Percentiles rank a stretch among this genome's conserved stretches.
Evolutionary conservation across 1,140 invertebrate genomes (phyloP).

Genomic region (Adoxophyes honmai): DNA sequence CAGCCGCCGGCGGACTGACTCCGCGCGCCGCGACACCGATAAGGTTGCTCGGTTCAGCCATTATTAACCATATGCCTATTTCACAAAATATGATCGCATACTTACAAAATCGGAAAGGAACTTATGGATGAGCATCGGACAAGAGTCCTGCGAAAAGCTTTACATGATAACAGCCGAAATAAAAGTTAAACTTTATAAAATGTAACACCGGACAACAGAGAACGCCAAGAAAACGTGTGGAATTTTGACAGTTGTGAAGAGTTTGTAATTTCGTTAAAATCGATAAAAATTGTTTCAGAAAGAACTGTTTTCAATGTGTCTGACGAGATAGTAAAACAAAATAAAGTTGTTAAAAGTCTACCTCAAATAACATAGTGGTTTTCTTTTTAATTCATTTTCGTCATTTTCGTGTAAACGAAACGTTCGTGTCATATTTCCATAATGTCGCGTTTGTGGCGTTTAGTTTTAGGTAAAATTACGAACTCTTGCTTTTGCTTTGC

Average conservation of each 20-base stretch:
- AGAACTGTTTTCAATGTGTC: neutral
- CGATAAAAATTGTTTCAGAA: slow-evolving; percentile 2
- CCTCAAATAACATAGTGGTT: neutral
- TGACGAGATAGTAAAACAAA: neutral
- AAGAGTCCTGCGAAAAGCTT: slow-evolving; percentile 56
- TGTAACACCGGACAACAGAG: slow-evolving; percentile 69
- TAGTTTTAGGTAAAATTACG: neutral
- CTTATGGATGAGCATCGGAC: slow-evolving; percentile 47
- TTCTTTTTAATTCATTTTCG: neutral
- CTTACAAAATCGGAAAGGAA: slow-evolving; percentile 56
- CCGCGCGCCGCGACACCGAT: slow-evolving; percentile 2
- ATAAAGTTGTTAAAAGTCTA: neutral
- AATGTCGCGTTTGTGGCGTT: neutral
- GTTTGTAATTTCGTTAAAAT: slow-evolving; percentile 1
- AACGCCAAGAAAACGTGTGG: slow-evolving; percentile 74
- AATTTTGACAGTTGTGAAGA: slow-evolving; percentile 43
- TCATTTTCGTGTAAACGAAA: neutral
- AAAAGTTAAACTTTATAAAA: slow-evolving; percentile 61
- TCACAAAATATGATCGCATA: slow-evolving; percentile 34
- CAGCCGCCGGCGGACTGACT: neutral
- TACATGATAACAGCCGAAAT: slow-evolving; percentile 60
- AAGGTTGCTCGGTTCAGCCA: slow-evolving; percentile 27
- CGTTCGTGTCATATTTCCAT: no score
- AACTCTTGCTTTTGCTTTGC: no score
- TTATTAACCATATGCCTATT: slow-evolving; percentile 22